Evolutionary conservation across 2,888 invertebrate species (phyloP), one percentile per base, ranked within the genome.

Genomic region (Odontocolon sp.): DNA sequence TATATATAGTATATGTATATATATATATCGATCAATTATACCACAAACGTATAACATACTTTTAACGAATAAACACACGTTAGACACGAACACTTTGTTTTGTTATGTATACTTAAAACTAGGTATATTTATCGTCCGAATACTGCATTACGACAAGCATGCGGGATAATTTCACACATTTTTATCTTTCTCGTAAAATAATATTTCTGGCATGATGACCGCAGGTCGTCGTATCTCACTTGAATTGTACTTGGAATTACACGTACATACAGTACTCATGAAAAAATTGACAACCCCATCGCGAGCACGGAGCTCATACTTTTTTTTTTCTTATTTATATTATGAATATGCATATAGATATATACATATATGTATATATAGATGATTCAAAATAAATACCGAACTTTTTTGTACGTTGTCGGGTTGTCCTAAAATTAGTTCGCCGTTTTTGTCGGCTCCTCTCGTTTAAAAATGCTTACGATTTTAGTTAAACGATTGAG

Each of bases 221-320:
- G 33, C 33, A 18, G n/a, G n/a, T n/a, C 23, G 33, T 31, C 14
- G 28, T 31, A 3, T 56, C 31, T 9, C 28, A 31, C 36, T 67
- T 31, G 9, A 73, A 76, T 71, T 71, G 61, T 76, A 76, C 70
- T 70, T 47, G 33, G 54, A 67, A 67, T 57, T 64, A 61, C 42
- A 36, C 18, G 28, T 40, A 56, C 36, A 21, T 45, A 56, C 68
- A 11, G 59, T 70, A 70, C 21, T 66, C 59, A 64, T 76, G 52
- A 76, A 76, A 75, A 76, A 76, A 75, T 76, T 76, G 76, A 76
- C 76, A 76, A 59, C 75, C 64, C 52, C 69, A 57, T 70, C 57
- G 52, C 38, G 66, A 63, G 47, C 47, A 8, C 23, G 21, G 9
- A 23, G 47, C 64, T 50, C 50, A 6, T 23, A 11, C 38, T 23